phyloP scores from a whole-genome alignment of 2,888 invertebrate species.

The Zygogramma bicolorata region DNA sequence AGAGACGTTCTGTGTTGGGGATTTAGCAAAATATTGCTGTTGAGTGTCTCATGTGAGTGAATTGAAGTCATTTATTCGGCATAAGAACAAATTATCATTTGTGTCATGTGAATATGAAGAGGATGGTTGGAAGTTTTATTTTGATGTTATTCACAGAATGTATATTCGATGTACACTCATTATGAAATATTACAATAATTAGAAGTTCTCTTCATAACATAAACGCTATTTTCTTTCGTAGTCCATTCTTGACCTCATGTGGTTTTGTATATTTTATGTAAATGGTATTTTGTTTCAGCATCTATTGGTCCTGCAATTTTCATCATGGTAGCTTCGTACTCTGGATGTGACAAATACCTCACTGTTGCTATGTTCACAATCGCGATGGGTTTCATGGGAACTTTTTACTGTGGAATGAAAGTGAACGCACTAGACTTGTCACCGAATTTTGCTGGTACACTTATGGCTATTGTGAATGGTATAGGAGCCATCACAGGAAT shows the following conservation, averaged over 20 bases:
- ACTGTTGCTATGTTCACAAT: constrained; percentile 71
- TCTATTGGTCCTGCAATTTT: constrained; percentile 74
- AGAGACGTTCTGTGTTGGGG: too few species aligned
- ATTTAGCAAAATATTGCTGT: too few species aligned
- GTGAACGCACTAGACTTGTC: constrained; percentile 76
- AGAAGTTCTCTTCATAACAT: too few species aligned
- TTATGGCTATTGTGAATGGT: constrained; percentile 76
- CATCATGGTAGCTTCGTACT: constrained; percentile 74
- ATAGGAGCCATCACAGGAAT: constrained; percentile 74
- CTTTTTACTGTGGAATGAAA: constrained; percentile 77
- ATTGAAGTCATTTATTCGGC: too few species aligned
- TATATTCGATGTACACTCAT: too few species aligned
- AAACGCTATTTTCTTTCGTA: neutral
- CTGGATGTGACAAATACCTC: constrained; percentile 70
- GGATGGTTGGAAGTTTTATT: too few species aligned
- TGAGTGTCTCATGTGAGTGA: too few species aligned
- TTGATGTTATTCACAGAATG: too few species aligned
- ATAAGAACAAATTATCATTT: too few species aligned
- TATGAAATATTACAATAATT: too few species aligned
- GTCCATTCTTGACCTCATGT: neutral
- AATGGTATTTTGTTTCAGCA: constrained; percentile 65
- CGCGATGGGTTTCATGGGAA: constrained; percentile 77
- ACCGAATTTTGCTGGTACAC: constrained; percentile 74
- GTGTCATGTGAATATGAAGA: too few species aligned
- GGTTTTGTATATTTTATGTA: neutral